phyloP scores from a whole-genome alignment of 2,797 vertebrate species.

The Danio tinwini region DNA sequence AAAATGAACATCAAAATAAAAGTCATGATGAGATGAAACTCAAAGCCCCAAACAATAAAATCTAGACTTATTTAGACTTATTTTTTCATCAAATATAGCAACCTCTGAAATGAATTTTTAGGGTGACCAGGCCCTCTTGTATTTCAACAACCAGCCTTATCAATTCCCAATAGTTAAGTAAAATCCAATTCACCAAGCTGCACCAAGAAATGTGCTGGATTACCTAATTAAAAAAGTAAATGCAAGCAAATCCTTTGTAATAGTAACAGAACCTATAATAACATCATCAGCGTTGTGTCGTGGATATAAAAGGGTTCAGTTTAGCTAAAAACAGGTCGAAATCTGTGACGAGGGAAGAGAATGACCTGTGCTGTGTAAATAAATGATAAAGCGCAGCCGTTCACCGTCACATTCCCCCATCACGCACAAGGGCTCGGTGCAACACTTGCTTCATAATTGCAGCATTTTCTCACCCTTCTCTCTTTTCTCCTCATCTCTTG shows the following conservation, averaged over 20 bases:
- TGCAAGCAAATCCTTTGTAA: background rate
- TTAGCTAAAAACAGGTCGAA: slow-evolving; percentile 19
- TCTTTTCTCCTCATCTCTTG: slow-evolving; percentile 40
- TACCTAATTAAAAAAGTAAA: background rate
- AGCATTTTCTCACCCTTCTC: slow-evolving; percentile 55
- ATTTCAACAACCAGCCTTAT: no score
- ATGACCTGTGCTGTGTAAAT: slow-evolving; percentile 42
- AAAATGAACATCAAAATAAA: no score
- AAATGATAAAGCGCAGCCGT: slow-evolving; percentile 36
- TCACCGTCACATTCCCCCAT: slow-evolving; percentile 30
- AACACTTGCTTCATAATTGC: slow-evolving; percentile 63
- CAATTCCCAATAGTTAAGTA: no score
- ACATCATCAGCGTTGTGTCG: background rate
- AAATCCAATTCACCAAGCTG: background rate
- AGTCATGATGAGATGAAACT: no score
- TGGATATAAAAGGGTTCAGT: background rate
- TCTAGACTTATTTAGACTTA: no score
- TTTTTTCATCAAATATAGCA: no score
- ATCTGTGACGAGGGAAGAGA: slow-evolving; percentile 15
- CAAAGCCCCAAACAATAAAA: no score
- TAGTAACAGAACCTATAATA: background rate
- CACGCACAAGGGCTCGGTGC: slow-evolving; percentile 45
- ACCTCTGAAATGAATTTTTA: no score
- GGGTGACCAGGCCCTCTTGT: no score
- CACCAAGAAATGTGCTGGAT: background rate